A percentile compares a stretch with the other conserved stretches of the same genome.
phyloP scores from a whole-genome alignment of 2,888 invertebrate genomes.

The Ectemnius continuus region DNA sequence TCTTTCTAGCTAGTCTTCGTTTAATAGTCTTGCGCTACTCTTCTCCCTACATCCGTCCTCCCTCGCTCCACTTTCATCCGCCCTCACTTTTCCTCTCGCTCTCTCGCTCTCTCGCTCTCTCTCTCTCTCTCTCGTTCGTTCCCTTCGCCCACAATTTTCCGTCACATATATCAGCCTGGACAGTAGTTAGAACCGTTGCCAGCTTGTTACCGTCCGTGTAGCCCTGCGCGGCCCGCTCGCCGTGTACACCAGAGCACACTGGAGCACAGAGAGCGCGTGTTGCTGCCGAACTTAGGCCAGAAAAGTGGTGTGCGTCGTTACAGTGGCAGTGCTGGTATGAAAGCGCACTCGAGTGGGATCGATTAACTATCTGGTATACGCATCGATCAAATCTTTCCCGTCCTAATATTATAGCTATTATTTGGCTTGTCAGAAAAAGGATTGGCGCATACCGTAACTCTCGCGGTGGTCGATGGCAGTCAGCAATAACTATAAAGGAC shows the following conservation, averaged over 20 bases:
- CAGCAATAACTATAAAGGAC: too few species aligned
- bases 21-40: conserved; percentile 7
- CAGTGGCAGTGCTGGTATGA: conserved; percentile 32
- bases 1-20: too few species aligned
- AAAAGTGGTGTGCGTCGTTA: conserved; percentile 54
- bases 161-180: conserved; percentile 77
- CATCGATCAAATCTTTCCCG: too few species aligned
- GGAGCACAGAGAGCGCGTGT: conserved; percentile 25
- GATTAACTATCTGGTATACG: conserved; percentile 13
- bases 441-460: too few species aligned
- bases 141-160: conserved; percentile 76
- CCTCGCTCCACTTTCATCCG: conserved; percentile 14
- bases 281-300: conserved; percentile 40
- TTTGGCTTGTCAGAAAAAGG: too few species aligned
- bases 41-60: conserved; percentile 1
- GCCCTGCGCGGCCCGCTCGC: conserved; percentile 49
- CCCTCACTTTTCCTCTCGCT: conserved; percentile 27
- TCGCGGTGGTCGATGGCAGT: too few species aligned
- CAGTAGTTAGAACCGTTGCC: conserved; percentile 77
- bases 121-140: conserved; percentile 34
- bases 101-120: conserved; percentile 25
- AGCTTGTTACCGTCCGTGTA: conserved; percentile 75
- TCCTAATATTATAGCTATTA: too few species aligned
- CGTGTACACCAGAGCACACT: conserved; percentile 32
- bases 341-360: conserved; percentile 36